Base-by-base conservation (phyloP, 1,140 invertebrate species). In the Acromyrmex echinatior region DNA sequence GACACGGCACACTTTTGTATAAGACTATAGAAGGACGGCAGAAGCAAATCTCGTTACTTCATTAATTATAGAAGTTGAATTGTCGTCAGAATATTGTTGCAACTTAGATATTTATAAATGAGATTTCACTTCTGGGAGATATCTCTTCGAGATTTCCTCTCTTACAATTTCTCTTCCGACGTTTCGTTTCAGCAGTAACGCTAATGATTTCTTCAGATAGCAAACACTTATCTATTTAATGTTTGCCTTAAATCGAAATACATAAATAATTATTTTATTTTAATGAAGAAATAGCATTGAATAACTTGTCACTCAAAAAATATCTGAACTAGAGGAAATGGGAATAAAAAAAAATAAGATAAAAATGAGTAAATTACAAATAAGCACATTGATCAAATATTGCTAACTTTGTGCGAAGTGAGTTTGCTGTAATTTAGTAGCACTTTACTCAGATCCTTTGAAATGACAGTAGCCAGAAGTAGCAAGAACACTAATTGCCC, bases 1-100 rank as follows among this genome's bases (percentile, higher is more conserved):
- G 49, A 49, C 18, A 80, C 16, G 66, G 58, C 73, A 68, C 9
- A 84, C 84, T 84, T 84, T 90, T 60, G 31, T 58, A 49, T 86
- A 90, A 88, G 85, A 90, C 78, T 89, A 79, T 70, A 87, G 79
- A 84, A 90, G 89, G 88, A 90, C 78, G 88, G 89, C 60, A 90
- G 86, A 87, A 87, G 79, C 86, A 87, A 87, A 87, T 87, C 73
- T 81, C 79, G 66, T 77, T 89, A 84, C 87, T 87, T 89, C 51
- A 31, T 73, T 31, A 76, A 87, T 62, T 73, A 62, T 51, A 66
- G 51, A 74, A 60, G 74, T 84, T 74, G 60, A 84, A 88, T 87
- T 77, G 28, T 76, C 87, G 62, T 31, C 49, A 76, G 78, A 62
- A 39, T 56, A 86, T 82, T 73, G 68, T 82, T 76, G 70, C 39